These are phyloP conservation scores for Myanophis thanlyinensis DNA, from an alignment of 2,113 vertebrate genomes.

Conservation along the genomic window DNA sequence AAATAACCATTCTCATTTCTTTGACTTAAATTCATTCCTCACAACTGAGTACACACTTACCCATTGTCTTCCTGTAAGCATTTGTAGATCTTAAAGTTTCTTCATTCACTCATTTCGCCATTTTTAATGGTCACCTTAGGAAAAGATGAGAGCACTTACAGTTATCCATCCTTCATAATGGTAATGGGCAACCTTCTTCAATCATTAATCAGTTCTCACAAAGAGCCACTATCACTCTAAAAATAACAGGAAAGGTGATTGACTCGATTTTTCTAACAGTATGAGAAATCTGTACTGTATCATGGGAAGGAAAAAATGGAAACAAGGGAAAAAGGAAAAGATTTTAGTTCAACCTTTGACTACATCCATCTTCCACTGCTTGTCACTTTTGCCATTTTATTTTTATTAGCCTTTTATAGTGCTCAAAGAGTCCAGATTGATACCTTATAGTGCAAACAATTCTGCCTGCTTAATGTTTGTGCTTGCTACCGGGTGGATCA, in stretches of 20 bases:
- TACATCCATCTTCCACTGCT: fast-evolving
- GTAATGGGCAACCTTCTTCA: neutral
- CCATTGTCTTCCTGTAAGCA: neutral
- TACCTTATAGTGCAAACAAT: neutral
- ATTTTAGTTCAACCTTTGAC: neutral
- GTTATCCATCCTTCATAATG: neutral
- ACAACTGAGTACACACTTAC: neutral
- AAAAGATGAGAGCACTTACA: neutral
- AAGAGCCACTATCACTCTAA: neutral
- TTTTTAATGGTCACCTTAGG: neutral
- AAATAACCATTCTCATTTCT: neutral
- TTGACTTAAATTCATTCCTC: neutral
- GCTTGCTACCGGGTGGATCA: slow-evolving; percentile 4
- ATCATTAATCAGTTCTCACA: neutral
- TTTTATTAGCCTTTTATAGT: neutral
- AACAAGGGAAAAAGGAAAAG: neutral
- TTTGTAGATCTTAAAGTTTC: neutral
- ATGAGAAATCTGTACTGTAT: neutral
- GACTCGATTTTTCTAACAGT: neutral
- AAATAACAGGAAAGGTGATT: neutral
- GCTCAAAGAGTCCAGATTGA: neutral
- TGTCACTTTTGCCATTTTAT: neutral
- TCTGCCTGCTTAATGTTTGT: slow-evolving; percentile 19
- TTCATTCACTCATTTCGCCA: neutral
- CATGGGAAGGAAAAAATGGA: neutral